Percentiles rank a stretch among this genome's conserved stretches.
Conservation (phyloP, 2,797 vertebrate species). For the Cercopithecus mitis region DNA sequence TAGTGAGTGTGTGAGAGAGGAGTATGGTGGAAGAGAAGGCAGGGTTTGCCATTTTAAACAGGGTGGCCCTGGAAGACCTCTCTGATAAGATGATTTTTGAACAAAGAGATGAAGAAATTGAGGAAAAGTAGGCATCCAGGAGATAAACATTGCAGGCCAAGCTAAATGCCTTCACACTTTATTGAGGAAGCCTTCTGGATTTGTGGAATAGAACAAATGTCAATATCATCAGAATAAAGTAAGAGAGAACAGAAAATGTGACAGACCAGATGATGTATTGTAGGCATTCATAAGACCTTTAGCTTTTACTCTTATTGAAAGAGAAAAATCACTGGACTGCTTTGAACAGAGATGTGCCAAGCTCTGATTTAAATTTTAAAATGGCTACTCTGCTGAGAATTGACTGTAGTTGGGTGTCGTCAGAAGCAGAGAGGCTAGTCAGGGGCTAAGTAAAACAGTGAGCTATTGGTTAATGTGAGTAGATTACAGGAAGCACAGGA, state of each 20-base stretch:
- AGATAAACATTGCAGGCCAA: neutral
- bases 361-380: neutral
- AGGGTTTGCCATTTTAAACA: neutral
- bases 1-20: neutral
- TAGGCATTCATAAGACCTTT: neutral
- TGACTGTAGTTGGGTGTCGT: neutral
- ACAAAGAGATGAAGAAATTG: neutral
- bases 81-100: neutral
- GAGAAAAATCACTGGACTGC: neutral
- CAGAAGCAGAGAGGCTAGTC: neutral
- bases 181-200: neutral
- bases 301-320: neutral
- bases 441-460: neutral
- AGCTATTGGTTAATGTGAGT: neutral
- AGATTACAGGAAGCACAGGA: neutral
- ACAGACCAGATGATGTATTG: accelerated
- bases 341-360: neutral
- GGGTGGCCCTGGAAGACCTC: neutral
- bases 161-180: neutral
- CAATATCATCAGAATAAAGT: neutral
- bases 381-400: neutral
- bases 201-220: neutral
- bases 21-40: neutral
- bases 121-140: neutral
- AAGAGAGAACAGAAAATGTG: neutral